These are phyloP conservation scores for Otis tarda DNA, from an alignment of 2,113 vertebrate species.

Conservation along the genomic window DNA sequence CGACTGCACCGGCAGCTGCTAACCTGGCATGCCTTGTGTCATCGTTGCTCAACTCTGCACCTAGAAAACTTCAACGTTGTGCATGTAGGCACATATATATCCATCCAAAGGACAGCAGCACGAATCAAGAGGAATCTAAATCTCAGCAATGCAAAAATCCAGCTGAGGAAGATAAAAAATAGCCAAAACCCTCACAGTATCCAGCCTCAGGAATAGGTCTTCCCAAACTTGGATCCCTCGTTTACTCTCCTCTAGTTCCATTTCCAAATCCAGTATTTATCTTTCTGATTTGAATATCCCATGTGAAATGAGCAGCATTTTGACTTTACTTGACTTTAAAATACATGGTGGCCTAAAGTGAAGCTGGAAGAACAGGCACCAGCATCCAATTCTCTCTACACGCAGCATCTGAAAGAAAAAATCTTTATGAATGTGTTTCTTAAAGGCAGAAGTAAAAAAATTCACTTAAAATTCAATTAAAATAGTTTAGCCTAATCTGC, in stretches of 20 bases:
- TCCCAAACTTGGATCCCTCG: no score
- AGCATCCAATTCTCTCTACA: background rate
- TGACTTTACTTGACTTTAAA: background rate
- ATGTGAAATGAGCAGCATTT: background rate
- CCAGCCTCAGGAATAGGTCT: background rate
- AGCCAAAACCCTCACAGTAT: background rate
- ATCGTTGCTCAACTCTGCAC: background rate
- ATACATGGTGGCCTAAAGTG: background rate
- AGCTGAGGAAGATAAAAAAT: background rate
- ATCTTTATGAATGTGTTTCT: background rate
- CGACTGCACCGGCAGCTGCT: background rate
- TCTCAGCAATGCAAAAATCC: background rate
- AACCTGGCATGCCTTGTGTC: no score
- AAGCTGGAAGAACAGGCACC: background rate
- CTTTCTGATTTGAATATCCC: background rate
- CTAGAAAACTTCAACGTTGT: fast-evolving
- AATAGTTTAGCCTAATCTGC: conserved; percentile 61
- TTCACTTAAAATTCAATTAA: conserved; percentile 46
- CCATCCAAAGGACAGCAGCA: background rate
- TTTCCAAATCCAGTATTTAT: background rate
- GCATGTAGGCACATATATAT: fast-evolving
- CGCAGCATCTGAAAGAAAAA: background rate
- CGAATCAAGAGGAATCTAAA: background rate
- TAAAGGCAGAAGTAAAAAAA: conserved; percentile 32
- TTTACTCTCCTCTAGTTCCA: background rate